Base-by-base conservation (phyloP, 2,113 vertebrate species). In the Rhea pennata region DNA sequence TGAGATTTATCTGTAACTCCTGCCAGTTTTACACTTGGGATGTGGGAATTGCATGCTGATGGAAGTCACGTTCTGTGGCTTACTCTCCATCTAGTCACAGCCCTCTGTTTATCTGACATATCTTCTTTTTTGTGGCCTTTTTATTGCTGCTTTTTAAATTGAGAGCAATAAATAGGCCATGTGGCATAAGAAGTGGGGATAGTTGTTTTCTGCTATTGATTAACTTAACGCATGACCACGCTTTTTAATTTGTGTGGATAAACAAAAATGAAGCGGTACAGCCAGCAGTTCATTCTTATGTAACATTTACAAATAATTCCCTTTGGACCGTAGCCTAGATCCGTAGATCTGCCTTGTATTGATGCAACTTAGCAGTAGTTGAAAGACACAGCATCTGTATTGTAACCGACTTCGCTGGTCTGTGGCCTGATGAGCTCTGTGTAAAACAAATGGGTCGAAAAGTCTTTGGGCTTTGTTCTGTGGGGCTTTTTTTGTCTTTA, bases 211-310 rank as follows among this genome's bases (percentile, higher is more conserved):
- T 93, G 87, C 81, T 91, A 94, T 96, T 83, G 96, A 96, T 89
- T 92, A 89, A 77, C 88, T 93, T 94, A 40, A 89, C 1, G 65
- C 96, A 95, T 93, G 92, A 74, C 67, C 84, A 90, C 91, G n/a
- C 89, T 95, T 95, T 92, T 94, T 95, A 87, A 95, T 95, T 91
- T 95, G 89, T 74, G 81, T 88, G 93, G 92, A 54, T 95, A 91
- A 95, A 97, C 94, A 91, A 76, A 93, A 95, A 46, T 0, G 8
- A 94, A 85, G 59, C 78, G n/a, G 81, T 59, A 8, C 0, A 70
- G 88, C 87, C 86, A 87, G 93, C 93, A 90, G 95, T 90, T 96
- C 78, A 16, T 86, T 83, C 93, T 97, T 97, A 92, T 3, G 0
- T 95, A 97, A 96, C 78, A 4, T 77, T 96, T 96, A 54, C 88